Evolutionary conservation across 2,797 vertebrate species (phyloP).

Genomic region (Scyliorhinus canicula): DNA sequence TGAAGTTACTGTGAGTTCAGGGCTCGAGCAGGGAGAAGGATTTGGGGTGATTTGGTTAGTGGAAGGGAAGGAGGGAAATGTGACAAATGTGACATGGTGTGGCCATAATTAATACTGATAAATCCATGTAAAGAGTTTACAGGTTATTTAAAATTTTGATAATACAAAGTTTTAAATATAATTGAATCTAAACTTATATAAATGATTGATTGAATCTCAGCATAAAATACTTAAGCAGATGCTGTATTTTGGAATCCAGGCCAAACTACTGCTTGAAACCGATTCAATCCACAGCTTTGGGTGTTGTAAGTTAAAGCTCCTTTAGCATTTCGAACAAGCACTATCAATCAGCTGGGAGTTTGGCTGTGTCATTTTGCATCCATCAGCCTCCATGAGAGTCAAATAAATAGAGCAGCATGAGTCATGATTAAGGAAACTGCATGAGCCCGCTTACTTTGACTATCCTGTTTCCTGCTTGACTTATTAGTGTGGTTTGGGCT

Average conservation of each 20-base stretch:
- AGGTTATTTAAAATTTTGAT: neutral
- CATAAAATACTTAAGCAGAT: neutral
- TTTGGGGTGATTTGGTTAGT: neutral
- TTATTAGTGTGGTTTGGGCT: neutral
- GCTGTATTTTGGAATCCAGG: neutral
- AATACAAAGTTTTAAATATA: neutral
- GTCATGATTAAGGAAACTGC: constrained; percentile 35
- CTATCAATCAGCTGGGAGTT: constrained; percentile 4
- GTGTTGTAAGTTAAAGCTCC: neutral
- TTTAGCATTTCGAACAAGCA: constrained; percentile 39
- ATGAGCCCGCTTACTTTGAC: neutral
- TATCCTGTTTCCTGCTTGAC: constrained; percentile 15
- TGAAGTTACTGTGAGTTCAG: no score
- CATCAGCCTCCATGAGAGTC: constrained; percentile 34
- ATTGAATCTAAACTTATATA: neutral
- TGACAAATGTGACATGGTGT: neutral
- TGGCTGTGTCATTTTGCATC: constrained; percentile 35
- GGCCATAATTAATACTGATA: neutral
- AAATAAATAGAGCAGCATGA: constrained; percentile 42
- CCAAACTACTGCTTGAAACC: neutral
- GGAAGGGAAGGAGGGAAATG: neutral
- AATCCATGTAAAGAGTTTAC: neutral
- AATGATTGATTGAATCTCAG: neutral
- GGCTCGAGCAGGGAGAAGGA: no score
- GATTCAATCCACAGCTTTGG: constrained; percentile 16